Evolutionary conservation across 1,140 invertebrate genomes (phyloP).

Genomic region (Venturia canescens): DNA sequence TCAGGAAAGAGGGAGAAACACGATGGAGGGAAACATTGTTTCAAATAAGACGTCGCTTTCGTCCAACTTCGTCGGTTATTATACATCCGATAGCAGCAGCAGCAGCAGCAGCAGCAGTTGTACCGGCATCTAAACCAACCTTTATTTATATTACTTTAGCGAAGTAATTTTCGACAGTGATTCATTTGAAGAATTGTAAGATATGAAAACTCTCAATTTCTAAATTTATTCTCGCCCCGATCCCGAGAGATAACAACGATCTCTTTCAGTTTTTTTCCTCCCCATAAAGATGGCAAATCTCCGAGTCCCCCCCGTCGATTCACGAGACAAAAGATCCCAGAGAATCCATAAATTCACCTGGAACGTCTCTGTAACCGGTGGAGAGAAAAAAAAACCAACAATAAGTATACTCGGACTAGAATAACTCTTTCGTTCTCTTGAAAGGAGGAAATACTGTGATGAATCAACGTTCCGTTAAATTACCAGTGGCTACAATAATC

Average conservation of each 20-base stretch:
- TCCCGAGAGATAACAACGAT: too few relatives aligned
- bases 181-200: too few relatives aligned
- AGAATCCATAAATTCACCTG: too few relatives aligned
- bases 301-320: too few relatives aligned
- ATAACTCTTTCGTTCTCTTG: background rate
- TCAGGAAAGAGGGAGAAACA: constrained; percentile 17
- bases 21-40: constrained; percentile 73
- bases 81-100: background rate
- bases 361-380: too few relatives aligned
- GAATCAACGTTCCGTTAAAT: constrained; percentile 30
- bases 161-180: too few relatives aligned
- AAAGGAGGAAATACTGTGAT: constrained; percentile 10
- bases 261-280: too few relatives aligned
- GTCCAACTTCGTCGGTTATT: background rate
- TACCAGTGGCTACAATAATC: constrained; percentile 20
- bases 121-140: background rate
- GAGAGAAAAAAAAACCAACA: background rate
- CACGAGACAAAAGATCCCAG: too few relatives aligned
- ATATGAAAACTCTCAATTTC: too few relatives aligned
- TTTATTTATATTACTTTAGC: constrained; percentile 22
- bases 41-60: constrained; percentile 74
- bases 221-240: too few relatives aligned
- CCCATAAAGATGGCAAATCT: background rate
- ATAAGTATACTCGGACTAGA: background rate
- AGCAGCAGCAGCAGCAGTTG: too few relatives aligned